phyloP scores from a whole-genome alignment of 2,888 invertebrate species.

The Willowsia nigromaculata region DNA sequence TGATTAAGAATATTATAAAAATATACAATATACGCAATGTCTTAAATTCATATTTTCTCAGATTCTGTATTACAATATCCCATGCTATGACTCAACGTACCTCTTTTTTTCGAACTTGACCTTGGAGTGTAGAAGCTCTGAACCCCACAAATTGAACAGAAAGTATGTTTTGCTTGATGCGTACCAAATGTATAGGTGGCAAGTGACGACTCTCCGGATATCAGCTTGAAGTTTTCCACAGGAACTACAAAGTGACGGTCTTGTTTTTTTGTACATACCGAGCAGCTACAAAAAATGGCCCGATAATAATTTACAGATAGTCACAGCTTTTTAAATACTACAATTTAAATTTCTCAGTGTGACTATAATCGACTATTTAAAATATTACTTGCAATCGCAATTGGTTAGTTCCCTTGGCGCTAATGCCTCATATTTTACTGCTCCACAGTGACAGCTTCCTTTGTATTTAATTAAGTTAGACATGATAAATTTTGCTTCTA shows the following conservation, averaged over 20 bases:
- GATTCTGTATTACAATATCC: too few species aligned
- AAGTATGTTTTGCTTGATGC: slow-evolving; percentile 81
- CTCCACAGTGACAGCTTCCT: neutral
- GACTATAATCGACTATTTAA: too few species aligned
- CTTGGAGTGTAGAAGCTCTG: slow-evolving; percentile 83
- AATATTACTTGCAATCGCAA: neutral
- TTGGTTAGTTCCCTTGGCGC: neutral
- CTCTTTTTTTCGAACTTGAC: slow-evolving; percentile 82
- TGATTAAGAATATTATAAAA: too few species aligned
- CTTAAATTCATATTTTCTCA: too few species aligned
- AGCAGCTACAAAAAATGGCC: slow-evolving; percentile 81
- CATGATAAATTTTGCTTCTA: too few species aligned
- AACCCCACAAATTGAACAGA: slow-evolving; percentile 82
- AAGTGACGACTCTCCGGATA: slow-evolving; percentile 80
- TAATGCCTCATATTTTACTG: neutral
- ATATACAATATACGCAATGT: too few species aligned
- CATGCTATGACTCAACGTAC: too few species aligned
- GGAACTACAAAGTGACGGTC: slow-evolving; percentile 82
- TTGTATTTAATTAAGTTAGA: neutral
- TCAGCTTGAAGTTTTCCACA: slow-evolving; percentile 80
- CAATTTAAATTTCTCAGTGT: too few species aligned
- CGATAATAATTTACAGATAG: too few species aligned
- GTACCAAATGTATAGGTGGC: slow-evolving; percentile 82
- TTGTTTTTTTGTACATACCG: slow-evolving; percentile 82
- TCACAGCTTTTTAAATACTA: too few species aligned